Evolutionary conservation across 1,140 invertebrate genomes (phyloP), one percentile per base, ranked within the genome.

Genomic region (Oncopeltus fasciatus): DNA sequence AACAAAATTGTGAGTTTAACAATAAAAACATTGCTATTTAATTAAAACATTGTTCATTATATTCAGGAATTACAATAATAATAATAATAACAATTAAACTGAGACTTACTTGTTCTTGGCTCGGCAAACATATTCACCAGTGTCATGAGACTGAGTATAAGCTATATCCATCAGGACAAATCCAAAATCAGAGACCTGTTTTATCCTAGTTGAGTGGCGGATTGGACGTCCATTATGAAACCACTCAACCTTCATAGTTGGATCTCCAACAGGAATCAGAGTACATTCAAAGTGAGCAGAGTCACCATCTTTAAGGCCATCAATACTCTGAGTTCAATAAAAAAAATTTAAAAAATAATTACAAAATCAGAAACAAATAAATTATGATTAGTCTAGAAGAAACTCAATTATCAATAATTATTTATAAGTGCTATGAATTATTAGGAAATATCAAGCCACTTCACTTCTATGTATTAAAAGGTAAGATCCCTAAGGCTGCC

Each of bases 91-190:
- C n/a, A n/a, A n/a, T n/a, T n/a, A n/a, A n/a, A n/a, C n/a, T n/a
- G n/a, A n/a, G 73, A 67, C 72, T 67, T 67, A 77, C 72, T 90
- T 90, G 72, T 94, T 94, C 69, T 81, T 87, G 5, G 90, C 90
- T 70, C 84, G 85, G 74, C 92, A 95, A 12, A 92, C 82, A 67
- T 94, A 94, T 75, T 95, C 88, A 31, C 95, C 95, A 64, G 86
- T 86, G 72, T 98, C 95, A 65, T 95, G 91, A 62, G 87, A 84
- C 78, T 94, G 91, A 18, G 93, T 87, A 65, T 92, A 94, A 43
- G 92, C 86, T 68, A 98, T 94, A 69, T 98, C 94, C 75, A 98
- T 81, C 1, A 95, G 85, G 12, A 97, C 93, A 74, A 91, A 96
- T 51, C 94, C 94, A 76, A 97, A 97, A 73, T 97, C 94, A 64